Conservation (phyloP, 2,888 invertebrate species). For the Drosophila bunnanda region DNA sequence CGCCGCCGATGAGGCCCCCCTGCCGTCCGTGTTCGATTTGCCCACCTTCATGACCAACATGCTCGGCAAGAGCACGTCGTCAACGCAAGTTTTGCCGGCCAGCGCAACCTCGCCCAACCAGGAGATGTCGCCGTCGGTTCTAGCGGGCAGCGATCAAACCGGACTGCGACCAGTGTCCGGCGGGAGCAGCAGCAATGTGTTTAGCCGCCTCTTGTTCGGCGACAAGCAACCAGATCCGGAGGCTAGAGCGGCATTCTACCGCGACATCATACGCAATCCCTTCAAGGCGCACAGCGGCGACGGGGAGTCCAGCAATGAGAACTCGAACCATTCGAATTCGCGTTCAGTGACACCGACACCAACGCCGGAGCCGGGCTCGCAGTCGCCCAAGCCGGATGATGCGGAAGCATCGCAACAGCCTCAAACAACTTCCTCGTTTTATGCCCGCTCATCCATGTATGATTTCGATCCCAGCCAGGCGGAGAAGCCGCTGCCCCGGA, state of each 20-base stretch:
- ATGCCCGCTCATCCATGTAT: constrained; percentile 81
- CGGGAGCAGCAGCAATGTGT: constrained; percentile 2
- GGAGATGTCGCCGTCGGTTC: constrained; percentile 10
- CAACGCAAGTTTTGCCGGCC: constrained; percentile 13
- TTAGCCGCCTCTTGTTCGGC: constrained; percentile 45
- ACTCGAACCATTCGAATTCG: constrained; percentile 70
- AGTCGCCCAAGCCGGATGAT: constrained; percentile 64
- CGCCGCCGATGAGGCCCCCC: constrained; percentile 38
- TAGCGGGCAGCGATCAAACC: neutral
- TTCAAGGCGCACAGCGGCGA: constrained; percentile 61
- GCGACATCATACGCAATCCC: constrained; percentile 68
- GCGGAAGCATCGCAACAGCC: neutral
- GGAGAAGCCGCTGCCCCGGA: constrained; percentile 45
- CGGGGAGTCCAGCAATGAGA: constrained; percentile 30
- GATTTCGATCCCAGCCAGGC: constrained; percentile 69
- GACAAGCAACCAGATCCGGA: constrained; percentile 48
- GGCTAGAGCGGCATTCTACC: constrained; percentile 52
- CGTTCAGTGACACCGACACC: constrained; percentile 75
- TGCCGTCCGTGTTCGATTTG: constrained; percentile 69
- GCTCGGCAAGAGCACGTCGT: constrained; percentile 27
- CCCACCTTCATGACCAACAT: constrained; percentile 70
- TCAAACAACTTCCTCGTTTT: constrained; percentile 48
- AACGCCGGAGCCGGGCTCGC: constrained; percentile 71
- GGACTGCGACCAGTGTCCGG: neutral
- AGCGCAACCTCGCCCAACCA: constrained; percentile 31